Evolutionary conservation across 2,113 vertebrate species (phyloP).

Genomic region (Oryzias melastigma): DNA sequence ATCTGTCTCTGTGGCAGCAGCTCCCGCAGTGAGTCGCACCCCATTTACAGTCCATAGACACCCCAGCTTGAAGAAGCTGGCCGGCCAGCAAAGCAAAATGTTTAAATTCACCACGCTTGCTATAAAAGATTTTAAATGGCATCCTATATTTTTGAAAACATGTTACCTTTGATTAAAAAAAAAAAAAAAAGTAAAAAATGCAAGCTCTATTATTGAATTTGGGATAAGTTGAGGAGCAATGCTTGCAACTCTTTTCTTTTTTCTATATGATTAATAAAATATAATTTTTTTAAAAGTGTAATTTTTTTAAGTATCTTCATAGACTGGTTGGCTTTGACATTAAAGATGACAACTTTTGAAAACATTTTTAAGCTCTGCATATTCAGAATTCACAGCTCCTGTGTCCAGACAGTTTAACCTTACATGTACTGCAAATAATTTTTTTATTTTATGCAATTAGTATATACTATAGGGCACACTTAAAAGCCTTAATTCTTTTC

Average conservation of each 20-base stretch:
- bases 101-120: slow-evolving; percentile 38
- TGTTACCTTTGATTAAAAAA: slow-evolving; percentile 26
- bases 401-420: too few relatives aligned
- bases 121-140: slow-evolving; percentile 23
- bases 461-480: too few relatives aligned
- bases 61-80: slow-evolving; percentile 15
- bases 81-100: slow-evolving; percentile 11
- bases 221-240: slow-evolving; percentile 24
- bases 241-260: slow-evolving; percentile 23
- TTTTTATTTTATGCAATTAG: too few relatives aligned
- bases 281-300: slow-evolving; percentile 11
- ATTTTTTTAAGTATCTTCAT: slow-evolving; percentile 50
- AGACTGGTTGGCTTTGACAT: slow-evolving; percentile 53
- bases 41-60: slow-evolving; percentile 44
- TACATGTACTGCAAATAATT: too few relatives aligned
- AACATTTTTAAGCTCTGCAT: slow-evolving; percentile 23
- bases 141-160: slow-evolving; percentile 17
- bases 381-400: not conserved
- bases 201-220: slow-evolving; percentile 38
- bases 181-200: slow-evolving; percentile 21
- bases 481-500: too few relatives aligned
- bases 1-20: slow-evolving; percentile 55
- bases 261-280: too few relatives aligned
- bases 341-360: slow-evolving; percentile 52
- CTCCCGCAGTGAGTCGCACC: slow-evolving; percentile 45